These are phyloP conservation scores for Rutpela maculata DNA, from an alignment of 2,888 invertebrate genomes.

Conservation along the genomic window DNA sequence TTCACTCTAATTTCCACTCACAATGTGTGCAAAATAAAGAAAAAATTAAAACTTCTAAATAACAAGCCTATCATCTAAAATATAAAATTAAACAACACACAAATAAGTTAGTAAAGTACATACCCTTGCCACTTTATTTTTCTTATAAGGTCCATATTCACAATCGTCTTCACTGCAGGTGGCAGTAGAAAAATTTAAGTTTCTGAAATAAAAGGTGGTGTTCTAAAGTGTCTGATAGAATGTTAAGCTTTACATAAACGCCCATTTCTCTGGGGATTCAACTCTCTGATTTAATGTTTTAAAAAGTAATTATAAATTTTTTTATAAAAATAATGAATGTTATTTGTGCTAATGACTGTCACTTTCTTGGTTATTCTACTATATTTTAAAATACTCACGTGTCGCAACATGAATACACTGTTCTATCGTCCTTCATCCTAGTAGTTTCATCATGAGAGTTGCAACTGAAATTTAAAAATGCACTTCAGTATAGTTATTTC, in stretches of 20 bases:
- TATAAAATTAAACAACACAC: neutral
- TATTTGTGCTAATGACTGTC: too few species aligned
- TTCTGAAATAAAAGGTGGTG: constrained; percentile 70
- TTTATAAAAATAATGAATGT: too few species aligned
- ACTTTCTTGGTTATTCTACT: too few species aligned
- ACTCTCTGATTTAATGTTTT: too few species aligned
- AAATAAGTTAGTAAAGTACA: constrained; percentile 63
- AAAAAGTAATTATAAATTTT: too few species aligned
- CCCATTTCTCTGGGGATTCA: too few species aligned
- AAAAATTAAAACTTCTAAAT: neutral
- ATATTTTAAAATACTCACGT: constrained; percentile 64
- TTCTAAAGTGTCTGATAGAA: constrained; percentile 14
- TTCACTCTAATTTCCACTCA: neutral
- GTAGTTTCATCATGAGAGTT: constrained; percentile 76
- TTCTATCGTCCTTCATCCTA: constrained; percentile 72
- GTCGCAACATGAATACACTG: constrained; percentile 71
- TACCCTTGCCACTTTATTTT: constrained; percentile 84
- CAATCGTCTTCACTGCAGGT: constrained; percentile 83
- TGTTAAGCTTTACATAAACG: neutral
- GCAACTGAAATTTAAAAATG: constrained; percentile 72
- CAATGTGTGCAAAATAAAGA: neutral
- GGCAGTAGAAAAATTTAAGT: constrained; percentile 81
- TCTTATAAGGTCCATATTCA: constrained; percentile 83
- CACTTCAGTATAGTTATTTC: neutral
- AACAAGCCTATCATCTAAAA: neutral